Evolutionary conservation across 2,113 vertebrate species (phyloP).

Genomic region (Pyxicephalus adspersus): DNA sequence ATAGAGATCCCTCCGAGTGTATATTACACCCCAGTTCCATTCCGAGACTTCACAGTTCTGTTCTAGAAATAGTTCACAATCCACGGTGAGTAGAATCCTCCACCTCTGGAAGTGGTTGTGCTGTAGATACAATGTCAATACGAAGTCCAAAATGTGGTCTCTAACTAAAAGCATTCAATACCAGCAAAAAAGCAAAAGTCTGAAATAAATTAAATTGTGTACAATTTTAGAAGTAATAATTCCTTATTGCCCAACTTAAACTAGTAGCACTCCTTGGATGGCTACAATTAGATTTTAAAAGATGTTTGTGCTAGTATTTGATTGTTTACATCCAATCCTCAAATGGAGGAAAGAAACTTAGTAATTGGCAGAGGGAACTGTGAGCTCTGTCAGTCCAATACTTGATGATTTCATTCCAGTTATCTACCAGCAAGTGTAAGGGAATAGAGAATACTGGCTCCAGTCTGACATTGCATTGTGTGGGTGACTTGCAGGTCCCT

Average conservation of each 20-base stretch:
- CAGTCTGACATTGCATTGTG: slow-evolving; percentile 82
- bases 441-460: slow-evolving; percentile 89
- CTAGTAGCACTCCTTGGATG: not conserved
- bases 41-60: not conserved
- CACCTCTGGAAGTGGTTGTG: not conserved
- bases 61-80: not conserved
- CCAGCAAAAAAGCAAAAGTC: not conserved
- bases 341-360: not conserved
- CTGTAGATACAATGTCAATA: not conserved
- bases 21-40: not conserved
- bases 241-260: not conserved
- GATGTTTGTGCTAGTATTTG: not conserved
- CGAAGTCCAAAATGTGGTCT: not conserved
- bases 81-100: not conserved
- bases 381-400: not conserved
- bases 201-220: not conserved
- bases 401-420: not conserved
- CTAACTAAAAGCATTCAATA: not conserved
- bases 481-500: slow-evolving; percentile 77
- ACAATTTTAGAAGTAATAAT: not conserved
- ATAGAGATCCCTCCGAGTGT: not conserved
- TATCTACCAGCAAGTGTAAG: slow-evolving; percentile 87
- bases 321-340: not conserved
- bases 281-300: not conserved
- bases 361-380: not conserved